Base-by-base conservation (phyloP, 2,797 vertebrate species). In the Bryconaethiops microstoma region DNA sequence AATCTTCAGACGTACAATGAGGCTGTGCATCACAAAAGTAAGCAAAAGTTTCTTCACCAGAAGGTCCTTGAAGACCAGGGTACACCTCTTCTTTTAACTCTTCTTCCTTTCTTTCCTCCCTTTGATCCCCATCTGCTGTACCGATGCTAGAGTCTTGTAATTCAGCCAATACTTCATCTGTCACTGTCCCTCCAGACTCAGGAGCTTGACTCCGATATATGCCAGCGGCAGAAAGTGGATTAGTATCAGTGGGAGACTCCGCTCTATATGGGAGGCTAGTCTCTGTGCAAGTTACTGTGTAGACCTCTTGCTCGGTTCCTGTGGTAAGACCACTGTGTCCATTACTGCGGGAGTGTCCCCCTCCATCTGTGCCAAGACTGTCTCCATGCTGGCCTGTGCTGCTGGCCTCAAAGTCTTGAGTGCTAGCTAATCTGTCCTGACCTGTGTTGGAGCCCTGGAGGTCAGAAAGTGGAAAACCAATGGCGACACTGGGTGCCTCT, bases 351-450 rank as follows among this genome's bases (percentile, higher is more conserved):
- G n/a, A 87, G 62, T 83, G 87, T 78, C 79, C 81, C 78, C 79
- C 78, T 74, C 83, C 83, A 62, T 60, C 88, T 82, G 88, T 82
- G 88, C 21, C 48, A 21, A 29, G 40, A 17, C 87, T 84, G 87
- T 87, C 88, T 86, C 88, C 88, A 82, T 84, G 84, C 89, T 82
- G 87, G 6, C 68, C 52, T 16, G 55, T 71, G 63, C 63, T 45
- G 40, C 25, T 59, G 68, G 25, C 55, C 0, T 84, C 69, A 71
- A 90, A 88, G 90, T 94, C 92, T 67, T 94, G 90, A 90, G 96
- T 96, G 90, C 96, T 95, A 82, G 95, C 95, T 90, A 96, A 96
- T 71, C 93, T 93, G 0, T 92, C 92, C 87, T 90, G 91, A 88
- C 91, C 93, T 86, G 87, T 92, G 63, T 87, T 87, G 86, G 87